Evolutionary conservation across 2,888 invertebrate genomes (phyloP), one percentile per base, ranked within the genome.

Genomic region (Rhagonycha fulva): DNA sequence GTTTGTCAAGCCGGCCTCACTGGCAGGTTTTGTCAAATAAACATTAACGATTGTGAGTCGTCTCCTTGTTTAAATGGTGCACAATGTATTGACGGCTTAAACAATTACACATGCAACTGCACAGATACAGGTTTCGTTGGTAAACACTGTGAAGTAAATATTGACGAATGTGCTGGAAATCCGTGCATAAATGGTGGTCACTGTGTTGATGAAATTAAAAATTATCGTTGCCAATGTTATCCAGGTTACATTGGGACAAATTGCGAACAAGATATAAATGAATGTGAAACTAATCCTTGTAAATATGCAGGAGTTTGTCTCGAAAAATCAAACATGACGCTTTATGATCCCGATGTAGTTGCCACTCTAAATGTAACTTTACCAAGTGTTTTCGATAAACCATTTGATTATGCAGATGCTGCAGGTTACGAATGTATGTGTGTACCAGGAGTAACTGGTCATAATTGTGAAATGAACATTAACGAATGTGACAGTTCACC

Each of bases 1-100:
- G 87, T 92, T 74, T 97, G 97, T 84, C 92, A 92, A 77, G 91
- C 92, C 0, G 96, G 97, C 0, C 93, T 95, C 85, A 93, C 94
- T 9, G 97, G 96, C 0, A 86, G 90, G 23, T 90, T 91, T 78
- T 96, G 96, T 86, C 93, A 96, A 85, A 91, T 91, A 71, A 91
- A 96, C 86, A 95, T 96, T 82, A 94, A 97, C 85, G 96, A 97
- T 85, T 97, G 97, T 85, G 91, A 92, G 89, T 92, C 94, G 0
- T 90, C 90, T 66, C 96, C 96, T 0, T 97, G 97, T 87, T 89
- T 90, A 83, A 93, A 97, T 88, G 91, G 90, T 78, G 96, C 96
- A 3, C 89, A 89, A 76, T 97, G 97, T 86, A 90, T 93, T 71
- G 97, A 97, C 87, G 93, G 92, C 30, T 89, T 96, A 80, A 94